These are phyloP conservation scores for Micronycteris hirsuta DNA, from an alignment of 2,113 vertebrate genomes.

Conservation along the genomic window DNA sequence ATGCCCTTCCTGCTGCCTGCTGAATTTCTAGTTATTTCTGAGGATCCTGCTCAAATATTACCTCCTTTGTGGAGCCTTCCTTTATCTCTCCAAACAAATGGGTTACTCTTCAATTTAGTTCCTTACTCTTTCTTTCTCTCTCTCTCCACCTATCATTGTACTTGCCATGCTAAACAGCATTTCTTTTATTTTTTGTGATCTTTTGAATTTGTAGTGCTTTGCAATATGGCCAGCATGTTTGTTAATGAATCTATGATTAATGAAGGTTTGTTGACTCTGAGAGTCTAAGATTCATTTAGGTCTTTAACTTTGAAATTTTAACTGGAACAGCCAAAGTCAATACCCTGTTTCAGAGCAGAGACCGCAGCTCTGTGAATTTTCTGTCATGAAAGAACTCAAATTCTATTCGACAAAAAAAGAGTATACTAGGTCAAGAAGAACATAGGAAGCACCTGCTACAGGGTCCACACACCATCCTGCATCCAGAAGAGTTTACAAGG, in stretches of 20 bases:
- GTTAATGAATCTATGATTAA: slow-evolving; percentile 1
- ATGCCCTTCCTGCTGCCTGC: slow-evolving; percentile 11
- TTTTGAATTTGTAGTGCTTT: slow-evolving; percentile 1
- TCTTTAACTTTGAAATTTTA: slow-evolving; percentile 28
- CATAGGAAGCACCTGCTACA: background rate
- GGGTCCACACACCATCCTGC: background rate
- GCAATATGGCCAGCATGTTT: background rate
- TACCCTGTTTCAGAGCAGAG: background rate
- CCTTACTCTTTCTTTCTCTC: background rate
- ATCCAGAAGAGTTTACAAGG: background rate
- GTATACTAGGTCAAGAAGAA: background rate
- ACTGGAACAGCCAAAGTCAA: background rate
- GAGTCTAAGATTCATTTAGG: slow-evolving; percentile 13
- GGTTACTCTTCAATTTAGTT: background rate
- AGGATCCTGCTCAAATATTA: background rate
- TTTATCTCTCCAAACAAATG: background rate
- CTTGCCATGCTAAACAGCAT: background rate
- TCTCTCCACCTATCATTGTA: background rate
- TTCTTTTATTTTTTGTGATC: background rate
- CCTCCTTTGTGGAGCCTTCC: slow-evolving; percentile 24
- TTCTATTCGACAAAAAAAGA: background rate
- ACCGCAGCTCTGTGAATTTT: background rate
- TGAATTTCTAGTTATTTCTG: slow-evolving; percentile 27
- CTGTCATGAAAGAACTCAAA: background rate
- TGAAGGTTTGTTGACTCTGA: background rate